These are phyloP conservation scores for Sternarchorhynchus goeldii DNA, from an alignment of 2,797 vertebrate species.

Conservation along the genomic window DNA sequence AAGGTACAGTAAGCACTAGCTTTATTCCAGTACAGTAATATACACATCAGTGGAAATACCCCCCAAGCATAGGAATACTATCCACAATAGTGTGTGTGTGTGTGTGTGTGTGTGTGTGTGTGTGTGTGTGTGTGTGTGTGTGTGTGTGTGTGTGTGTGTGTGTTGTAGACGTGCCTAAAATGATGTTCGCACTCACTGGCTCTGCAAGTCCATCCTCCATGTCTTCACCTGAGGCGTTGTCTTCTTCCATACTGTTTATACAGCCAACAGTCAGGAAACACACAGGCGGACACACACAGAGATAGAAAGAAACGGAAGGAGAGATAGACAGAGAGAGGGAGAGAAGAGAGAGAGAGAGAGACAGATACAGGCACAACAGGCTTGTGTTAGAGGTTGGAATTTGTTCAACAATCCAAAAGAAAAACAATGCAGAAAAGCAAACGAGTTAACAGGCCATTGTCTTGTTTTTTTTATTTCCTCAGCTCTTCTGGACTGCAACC, in stretches of 20 bases:
- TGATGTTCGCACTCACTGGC: constrained; percentile 37
- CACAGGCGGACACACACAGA: constrained; percentile 8
- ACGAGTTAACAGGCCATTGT: constrained; percentile 7
- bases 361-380: not conserved
- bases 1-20: no score
- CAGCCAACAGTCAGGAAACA: constrained; percentile 43
- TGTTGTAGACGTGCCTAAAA: constrained; percentile 44
- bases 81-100: not conserved
- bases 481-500: not conserved
- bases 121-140: not conserved
- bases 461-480: constrained; percentile 2
- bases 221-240: constrained; percentile 49
- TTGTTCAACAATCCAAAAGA: constrained; percentile 32
- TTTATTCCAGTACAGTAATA: no score
- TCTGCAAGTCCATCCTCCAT: constrained; percentile 38
- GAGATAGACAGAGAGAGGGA: not conserved
- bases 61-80: no score
- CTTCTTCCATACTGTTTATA: constrained; percentile 44
- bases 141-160: constrained; percentile 7
- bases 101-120: constrained; percentile 17
- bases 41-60: no score
- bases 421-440: constrained; percentile 31
- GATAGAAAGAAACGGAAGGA: constrained; percentile 8
- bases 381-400: constrained; percentile 16
- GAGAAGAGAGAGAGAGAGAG: not conserved